Percentiles rank a stretch among this genome's conserved stretches.
Conservation (phyloP, 2,113 vertebrate genomes). For the Poecile atricapillus region DNA sequence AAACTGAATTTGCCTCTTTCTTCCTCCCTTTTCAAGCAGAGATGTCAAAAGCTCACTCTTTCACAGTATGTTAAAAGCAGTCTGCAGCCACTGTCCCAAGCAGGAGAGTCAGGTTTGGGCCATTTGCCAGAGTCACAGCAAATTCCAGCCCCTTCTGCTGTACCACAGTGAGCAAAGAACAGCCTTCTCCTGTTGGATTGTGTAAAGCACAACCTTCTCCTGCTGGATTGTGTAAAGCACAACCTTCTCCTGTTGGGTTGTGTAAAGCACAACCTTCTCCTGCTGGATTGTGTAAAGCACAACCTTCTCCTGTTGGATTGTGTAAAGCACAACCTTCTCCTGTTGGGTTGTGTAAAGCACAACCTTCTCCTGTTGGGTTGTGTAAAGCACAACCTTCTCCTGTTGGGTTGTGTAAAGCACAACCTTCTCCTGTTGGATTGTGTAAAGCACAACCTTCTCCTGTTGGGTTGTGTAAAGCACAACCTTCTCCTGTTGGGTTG, state of each 20-base stretch:
- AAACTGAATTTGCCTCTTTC: slow-evolving; percentile 68
- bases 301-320: accelerated
- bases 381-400: neutral
- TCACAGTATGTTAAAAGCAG: neutral
- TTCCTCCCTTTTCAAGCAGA: slow-evolving; percentile 35
- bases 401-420: neutral
- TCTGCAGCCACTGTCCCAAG: neutral
- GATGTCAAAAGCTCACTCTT: neutral
- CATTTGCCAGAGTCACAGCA: neutral
- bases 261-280: too few relatives aligned
- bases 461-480: neutral
- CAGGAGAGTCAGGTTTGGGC: neutral
- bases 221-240: neutral
- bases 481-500: too few relatives aligned
- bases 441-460: too few relatives aligned
- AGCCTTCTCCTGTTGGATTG: too few relatives aligned
- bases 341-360: neutral
- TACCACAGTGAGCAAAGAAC: neutral
- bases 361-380: neutral
- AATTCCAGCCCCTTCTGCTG: neutral
- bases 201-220: neutral
- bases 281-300: neutral
- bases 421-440: neutral
- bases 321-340: neutral
- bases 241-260: too few relatives aligned